Base-by-base conservation (phyloP, 2,888 invertebrate genomes). In the Athetis lepigone region DNA sequence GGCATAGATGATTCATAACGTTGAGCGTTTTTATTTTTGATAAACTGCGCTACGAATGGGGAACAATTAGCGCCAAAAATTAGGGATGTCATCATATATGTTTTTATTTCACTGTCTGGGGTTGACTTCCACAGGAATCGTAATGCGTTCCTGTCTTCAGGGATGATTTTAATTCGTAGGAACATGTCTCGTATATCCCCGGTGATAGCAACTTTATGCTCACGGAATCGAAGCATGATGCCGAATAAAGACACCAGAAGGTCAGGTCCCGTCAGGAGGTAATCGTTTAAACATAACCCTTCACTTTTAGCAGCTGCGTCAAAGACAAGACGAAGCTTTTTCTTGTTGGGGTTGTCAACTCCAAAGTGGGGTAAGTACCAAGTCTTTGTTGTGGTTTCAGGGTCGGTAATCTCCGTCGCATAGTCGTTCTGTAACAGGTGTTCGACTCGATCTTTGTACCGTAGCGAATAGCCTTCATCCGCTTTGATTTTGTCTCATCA, bases 361-460 rank as follows among this genome's bases (percentile, higher is more conserved):
- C 71, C 79, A 40, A 81, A 82, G 46, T 81, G 80, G 0, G 81
- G 79, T n/a, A 72, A 23, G 25, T 65, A 82, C 80, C 81, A 81
- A 1, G 60, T 75, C n/a, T 29, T 69, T 8, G 18, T 13, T n/a
- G 70, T 5, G 7, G 27, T 27, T 5, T 27, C 4, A 27, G 27
- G 27, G 7, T 27, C 27, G n/a, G n/a, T n/a, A 55, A 2, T 7
- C 16, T 8, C 58, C 46, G 0, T 18, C 11, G 47, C 47, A 23
- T 21, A 49, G 19, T 49, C 13, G n/a, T 49, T 49, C 6, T 7
- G 13, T 5, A 49, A 19, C 6, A 49, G 21, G 4, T 49, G 47
- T 3, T 49, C 19, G 6, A 49, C 33, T 33, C 47, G 18, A 13
- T 49, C 47, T 16, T 21, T 29, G 36, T 49, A 49, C 21, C 47